phyloP scores from a whole-genome alignment of 2,888 invertebrate species.

The Hypomecis atomaria region DNA sequence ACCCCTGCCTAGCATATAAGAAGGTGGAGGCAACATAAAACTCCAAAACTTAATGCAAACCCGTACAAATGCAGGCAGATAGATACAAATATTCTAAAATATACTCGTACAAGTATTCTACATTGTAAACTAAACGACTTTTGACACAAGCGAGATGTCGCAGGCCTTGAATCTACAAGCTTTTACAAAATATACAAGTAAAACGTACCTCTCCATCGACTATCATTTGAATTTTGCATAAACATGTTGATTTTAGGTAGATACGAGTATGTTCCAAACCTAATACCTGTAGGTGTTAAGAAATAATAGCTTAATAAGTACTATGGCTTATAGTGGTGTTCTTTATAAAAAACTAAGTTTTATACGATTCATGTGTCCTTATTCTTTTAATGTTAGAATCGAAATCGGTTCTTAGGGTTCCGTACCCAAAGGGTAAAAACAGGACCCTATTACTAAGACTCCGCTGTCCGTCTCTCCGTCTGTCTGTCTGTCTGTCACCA shows the following conservation, averaged over 20 bases:
- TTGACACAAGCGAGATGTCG: conserved; percentile 72
- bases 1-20: conserved; percentile 40
- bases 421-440: too few species aligned
- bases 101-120: conserved; percentile 67
- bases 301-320: conserved; percentile 15
- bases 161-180: conserved; percentile 71
- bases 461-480: too few species aligned
- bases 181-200: conserved; percentile 64
- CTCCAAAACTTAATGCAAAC: conserved; percentile 56
- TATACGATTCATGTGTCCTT: background rate
- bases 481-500: too few species aligned
- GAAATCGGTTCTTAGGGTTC: too few species aligned
- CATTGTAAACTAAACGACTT: conserved; percentile 74
- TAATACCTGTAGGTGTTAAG: conserved; percentile 18
- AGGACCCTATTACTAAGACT: too few species aligned
- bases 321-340: background rate
- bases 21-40: conserved; percentile 43
- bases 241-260: conserved; percentile 37
- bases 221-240: conserved; percentile 62
- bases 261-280: conserved; percentile 34
- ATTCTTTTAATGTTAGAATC: too few species aligned
- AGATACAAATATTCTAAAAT: conserved; percentile 58
- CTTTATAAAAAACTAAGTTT: too few species aligned
- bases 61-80: conserved; percentile 40
- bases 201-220: conserved; percentile 55